Evolutionary conservation across 2,888 invertebrate species (phyloP).

Genomic region (Drosophila mayaguana): DNA sequence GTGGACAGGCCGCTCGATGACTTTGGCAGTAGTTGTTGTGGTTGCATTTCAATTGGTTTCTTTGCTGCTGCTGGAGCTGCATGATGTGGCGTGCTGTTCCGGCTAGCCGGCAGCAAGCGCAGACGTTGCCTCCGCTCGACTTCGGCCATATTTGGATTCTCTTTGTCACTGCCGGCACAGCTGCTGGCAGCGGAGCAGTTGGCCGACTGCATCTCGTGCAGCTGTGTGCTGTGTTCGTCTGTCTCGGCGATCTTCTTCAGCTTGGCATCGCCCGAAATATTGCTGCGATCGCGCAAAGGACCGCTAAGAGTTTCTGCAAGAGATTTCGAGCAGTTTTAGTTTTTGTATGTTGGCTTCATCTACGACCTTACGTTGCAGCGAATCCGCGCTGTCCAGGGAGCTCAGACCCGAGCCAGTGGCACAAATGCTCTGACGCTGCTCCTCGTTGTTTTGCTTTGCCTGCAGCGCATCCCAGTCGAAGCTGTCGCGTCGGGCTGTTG

Average conservation of each 20-base stretch:
- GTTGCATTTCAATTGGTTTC: slow-evolving; percentile 9
- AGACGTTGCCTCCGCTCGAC: slow-evolving; percentile 64
- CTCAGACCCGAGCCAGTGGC: slow-evolving; percentile 38
- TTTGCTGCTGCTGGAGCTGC: neutral
- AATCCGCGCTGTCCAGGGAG: slow-evolving; percentile 56
- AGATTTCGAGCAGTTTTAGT: neutral
- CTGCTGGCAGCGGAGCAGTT: slow-evolving; percentile 61
- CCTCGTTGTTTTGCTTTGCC: slow-evolving; percentile 63
- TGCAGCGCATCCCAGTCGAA: slow-evolving; percentile 82
- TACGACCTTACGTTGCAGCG: slow-evolving; percentile 51
- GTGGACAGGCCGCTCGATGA: slow-evolving; percentile 52
- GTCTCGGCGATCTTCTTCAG: slow-evolving; percentile 79
- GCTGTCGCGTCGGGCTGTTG: slow-evolving; percentile 72
- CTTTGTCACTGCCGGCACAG: slow-evolving; percentile 73
- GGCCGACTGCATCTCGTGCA: slow-evolving; percentile 35
- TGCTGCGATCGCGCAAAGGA: slow-evolving; percentile 77
- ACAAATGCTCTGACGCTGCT: slow-evolving; percentile 46
- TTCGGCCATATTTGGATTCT: slow-evolving; percentile 60
- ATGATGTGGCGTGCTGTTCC: slow-evolving; percentile 81
- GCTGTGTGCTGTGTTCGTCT: slow-evolving; percentile 45
- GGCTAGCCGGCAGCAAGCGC: slow-evolving; percentile 69
- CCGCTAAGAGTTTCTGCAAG: slow-evolving; percentile 57
- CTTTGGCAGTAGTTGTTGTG: slow-evolving; percentile 48
- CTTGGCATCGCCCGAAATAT: slow-evolving; percentile 62
- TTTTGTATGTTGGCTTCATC: too few species aligned